Evolutionary conservation across 2,113 vertebrate genomes (phyloP), one percentile per base, ranked within the genome.

Genomic region (Lophura nycthemera): DNA sequence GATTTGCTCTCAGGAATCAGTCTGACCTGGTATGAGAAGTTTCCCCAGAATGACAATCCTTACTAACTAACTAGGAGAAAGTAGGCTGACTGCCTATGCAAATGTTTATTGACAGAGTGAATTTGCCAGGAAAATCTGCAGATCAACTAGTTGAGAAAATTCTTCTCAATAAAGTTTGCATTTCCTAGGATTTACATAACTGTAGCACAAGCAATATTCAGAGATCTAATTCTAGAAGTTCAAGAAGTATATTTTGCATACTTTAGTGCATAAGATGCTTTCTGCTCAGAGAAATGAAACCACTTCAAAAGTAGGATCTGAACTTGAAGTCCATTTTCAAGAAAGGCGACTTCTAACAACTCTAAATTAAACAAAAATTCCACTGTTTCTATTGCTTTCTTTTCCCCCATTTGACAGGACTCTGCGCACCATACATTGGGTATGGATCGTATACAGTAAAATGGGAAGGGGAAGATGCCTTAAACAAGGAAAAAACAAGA

Each of bases 1-100:
- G 54, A 57, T 52, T 56, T 88, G 36, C 56, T 70, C 86, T 73
- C 59, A 79, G 50, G 42, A 93, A 91, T 66, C 70, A 86, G 73
- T 40, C 32, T 61, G 83, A 66, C 32, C 42, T 38, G 24, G 36
- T 47, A 42, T 0, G 1, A 80, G 34, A 57, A 24, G 20, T 43
- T 77, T 88, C 57, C 30, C 57, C 86, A 89, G 87, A 85, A 50
- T 25, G 0, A 85, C 47, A 67, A 36, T 60, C 38, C 0, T 0
- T 77, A 40, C 32, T 38, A 64, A 54, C 12, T 32, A 38, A 38
- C 32, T 34, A 74, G 8, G 89, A 93, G 42, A 92, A 87, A 91
- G 5, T 19, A 45, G 6, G 89, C 3, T 18, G 29, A 76, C 45
- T 16, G 47, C 32, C 64, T 64, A 77, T 29, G 24, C 8, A 88